Conservation (phyloP, 2,888 invertebrate genomes). For the Volucella zonaria region DNA sequence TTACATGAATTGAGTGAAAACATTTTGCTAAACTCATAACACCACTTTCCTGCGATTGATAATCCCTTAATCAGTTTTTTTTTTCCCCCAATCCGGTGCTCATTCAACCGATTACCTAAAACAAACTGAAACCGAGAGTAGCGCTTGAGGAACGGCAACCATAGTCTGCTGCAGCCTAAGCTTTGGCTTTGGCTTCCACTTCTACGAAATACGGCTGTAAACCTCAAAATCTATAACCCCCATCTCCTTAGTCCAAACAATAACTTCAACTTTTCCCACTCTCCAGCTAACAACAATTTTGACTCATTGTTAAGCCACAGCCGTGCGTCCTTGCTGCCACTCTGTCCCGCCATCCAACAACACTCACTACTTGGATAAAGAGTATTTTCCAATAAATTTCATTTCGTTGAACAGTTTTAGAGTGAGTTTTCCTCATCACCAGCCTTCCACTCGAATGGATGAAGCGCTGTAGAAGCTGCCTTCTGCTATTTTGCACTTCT, state of each 20-base stretch:
- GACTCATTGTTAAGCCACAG: slow-evolving; percentile 59
- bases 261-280: slow-evolving; percentile 49
- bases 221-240: slow-evolving; percentile 12
- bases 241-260: neutral
- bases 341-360: neutral
- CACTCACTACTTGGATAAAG: slow-evolving; percentile 25
- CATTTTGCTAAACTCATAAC: slow-evolving; percentile 7
- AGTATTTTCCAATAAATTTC: slow-evolving; percentile 70
- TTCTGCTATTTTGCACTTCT: slow-evolving; percentile 48
- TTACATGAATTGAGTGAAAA: too few species aligned
- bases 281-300: slow-evolving; percentile 60
- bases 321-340: slow-evolving; percentile 5
- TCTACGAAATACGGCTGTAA: neutral
- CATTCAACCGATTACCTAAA: slow-evolving; percentile 48
- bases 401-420: slow-evolving; percentile 63
- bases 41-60: slow-evolving; percentile 20
- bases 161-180: neutral
- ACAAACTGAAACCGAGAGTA: slow-evolving; percentile 38
- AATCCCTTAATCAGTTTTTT: slow-evolving; percentile 55
- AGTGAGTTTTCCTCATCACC: slow-evolving; percentile 10
- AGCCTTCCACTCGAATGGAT: neutral
- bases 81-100: slow-evolving; percentile 17
- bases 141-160: neutral
- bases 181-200: too few species aligned
- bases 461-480: neutral